Conservation (phyloP, 2,797 vertebrate species). For the Mastacembelus armatus region DNA sequence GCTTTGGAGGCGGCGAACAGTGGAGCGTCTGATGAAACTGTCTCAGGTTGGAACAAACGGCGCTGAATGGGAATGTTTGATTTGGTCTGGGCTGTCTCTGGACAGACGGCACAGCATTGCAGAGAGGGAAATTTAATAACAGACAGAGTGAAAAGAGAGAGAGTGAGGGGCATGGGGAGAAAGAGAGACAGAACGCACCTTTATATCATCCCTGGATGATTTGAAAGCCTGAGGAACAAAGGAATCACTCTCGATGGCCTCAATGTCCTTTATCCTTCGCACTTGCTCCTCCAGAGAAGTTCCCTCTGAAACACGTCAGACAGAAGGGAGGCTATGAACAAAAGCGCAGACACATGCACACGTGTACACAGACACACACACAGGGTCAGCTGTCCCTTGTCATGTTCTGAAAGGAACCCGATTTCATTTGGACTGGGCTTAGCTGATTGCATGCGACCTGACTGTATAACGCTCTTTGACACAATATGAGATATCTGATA, state of each 20-base stretch:
- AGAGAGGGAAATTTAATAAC: conserved; percentile 82
- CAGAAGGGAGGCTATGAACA: conserved; percentile 62
- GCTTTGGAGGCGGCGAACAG: conserved; percentile 68
- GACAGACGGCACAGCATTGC: conserved; percentile 75
- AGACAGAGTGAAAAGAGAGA: conserved; percentile 77
- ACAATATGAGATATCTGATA: conserved; percentile 70
- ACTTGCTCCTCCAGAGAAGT: conserved; percentile 93
- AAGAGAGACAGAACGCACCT: conserved; percentile 86
- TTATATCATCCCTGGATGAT: conserved; percentile 93
- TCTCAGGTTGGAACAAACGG: conserved; percentile 74
- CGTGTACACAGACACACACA: conserved; percentile 14
- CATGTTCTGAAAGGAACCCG: conserved; percentile 62
- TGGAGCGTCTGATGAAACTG: conserved; percentile 68
- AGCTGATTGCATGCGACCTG: conserved; percentile 55
- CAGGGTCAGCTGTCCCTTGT: conserved; percentile 44
- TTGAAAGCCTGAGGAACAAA: conserved; percentile 97
- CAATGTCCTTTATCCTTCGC: conserved; percentile 96
- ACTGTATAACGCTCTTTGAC: conserved; percentile 69
- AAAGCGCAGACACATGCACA: conserved; percentile 47
- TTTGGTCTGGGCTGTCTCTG: conserved; percentile 81
- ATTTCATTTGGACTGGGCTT: conserved; percentile 60
- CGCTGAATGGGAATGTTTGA: conserved; percentile 84
- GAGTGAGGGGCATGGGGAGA: conserved; percentile 68
- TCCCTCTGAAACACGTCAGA: conserved; percentile 87
- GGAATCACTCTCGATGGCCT: conserved; percentile 96